phyloP scores from a whole-genome alignment of 2,797 vertebrate genomes.

The Arnoldichthys spilopterus region DNA sequence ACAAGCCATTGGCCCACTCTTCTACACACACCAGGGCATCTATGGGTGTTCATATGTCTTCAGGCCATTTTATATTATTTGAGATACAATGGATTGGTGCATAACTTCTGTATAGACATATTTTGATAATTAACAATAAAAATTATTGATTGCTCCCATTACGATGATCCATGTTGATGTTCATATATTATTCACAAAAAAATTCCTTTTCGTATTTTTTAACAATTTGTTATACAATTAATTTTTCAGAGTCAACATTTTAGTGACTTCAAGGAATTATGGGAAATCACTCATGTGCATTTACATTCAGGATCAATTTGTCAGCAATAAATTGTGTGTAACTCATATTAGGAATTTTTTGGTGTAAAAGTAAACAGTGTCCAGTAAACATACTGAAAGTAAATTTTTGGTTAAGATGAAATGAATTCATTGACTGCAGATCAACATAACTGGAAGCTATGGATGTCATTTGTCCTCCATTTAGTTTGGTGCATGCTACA shows the following conservation, averaged over 20 bases:
- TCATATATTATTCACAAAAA: too few species aligned
- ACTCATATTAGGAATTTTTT: not conserved
- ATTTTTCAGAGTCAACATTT: too few species aligned
- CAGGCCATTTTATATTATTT: not conserved
- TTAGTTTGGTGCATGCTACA: not conserved
- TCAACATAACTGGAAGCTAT: not conserved
- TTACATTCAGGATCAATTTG: not conserved
- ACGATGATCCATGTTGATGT: too few species aligned
- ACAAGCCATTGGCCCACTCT: conserved; percentile 8
- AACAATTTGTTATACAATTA: too few species aligned
- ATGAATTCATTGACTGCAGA: not conserved
- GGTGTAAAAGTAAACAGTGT: not conserved
- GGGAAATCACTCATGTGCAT: not conserved
- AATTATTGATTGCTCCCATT: not conserved
- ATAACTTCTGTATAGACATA: not conserved
- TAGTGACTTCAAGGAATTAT: not conserved
- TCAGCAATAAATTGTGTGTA: not conserved
- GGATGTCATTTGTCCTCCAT: too few species aligned
- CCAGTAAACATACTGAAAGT: not conserved
- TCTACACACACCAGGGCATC: conserved; percentile 6
- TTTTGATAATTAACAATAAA: not conserved
- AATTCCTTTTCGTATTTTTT: too few species aligned
- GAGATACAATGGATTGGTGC: not conserved
- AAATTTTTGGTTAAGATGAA: not conserved
- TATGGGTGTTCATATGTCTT: not conserved